Evolutionary conservation across 92 coral and sea anemone species (phyloP).

Genomic region (Siderastrea siderea): DNA sequence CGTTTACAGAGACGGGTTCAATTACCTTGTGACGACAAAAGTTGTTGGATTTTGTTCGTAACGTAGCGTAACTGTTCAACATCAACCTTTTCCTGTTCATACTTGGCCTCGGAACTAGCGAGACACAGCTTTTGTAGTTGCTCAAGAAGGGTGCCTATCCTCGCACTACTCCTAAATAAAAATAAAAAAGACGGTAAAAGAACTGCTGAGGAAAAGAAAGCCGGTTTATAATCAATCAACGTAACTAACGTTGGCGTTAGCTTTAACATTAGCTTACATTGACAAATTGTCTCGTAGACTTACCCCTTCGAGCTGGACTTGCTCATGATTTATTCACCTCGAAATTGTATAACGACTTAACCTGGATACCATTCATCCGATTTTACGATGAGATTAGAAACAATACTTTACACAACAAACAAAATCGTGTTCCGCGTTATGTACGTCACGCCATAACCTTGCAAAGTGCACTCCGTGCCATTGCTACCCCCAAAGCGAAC

Average conservation of each 20-base stretch:
- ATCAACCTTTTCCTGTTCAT: conserved; percentile 86
- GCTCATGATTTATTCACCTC: conserved; percentile 69
- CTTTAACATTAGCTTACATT: not conserved
- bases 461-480: not conserved
- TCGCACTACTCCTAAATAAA: conserved; percentile 74
- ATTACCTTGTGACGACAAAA: conserved; percentile 93
- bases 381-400: not conserved
- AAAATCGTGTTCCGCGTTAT: not conserved
- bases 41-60: conserved; percentile 94
- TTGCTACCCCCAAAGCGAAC: not conserved
- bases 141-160: conserved; percentile 88
- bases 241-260: not conserved
- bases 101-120: conserved; percentile 79
- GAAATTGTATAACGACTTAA: not conserved
- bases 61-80: conserved; percentile 95
- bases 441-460: conserved; percentile 34
- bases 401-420: not conserved
- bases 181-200: not conserved
- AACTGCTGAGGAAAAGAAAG: not conserved
- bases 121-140: conserved; percentile 91
- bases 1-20: not conserved
- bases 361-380: conserved; percentile 33
- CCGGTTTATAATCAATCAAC: not conserved
- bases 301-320: conserved; percentile 87
- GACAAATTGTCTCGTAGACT: conserved; percentile 6